A percentile compares a stretch with the other conserved stretches of the same genome.
Evolutionary conservation across 30 jellyfish, hydroid and myxozoan genomes (phyloP).

Genomic region (Catostylus mosaicus): DNA sequence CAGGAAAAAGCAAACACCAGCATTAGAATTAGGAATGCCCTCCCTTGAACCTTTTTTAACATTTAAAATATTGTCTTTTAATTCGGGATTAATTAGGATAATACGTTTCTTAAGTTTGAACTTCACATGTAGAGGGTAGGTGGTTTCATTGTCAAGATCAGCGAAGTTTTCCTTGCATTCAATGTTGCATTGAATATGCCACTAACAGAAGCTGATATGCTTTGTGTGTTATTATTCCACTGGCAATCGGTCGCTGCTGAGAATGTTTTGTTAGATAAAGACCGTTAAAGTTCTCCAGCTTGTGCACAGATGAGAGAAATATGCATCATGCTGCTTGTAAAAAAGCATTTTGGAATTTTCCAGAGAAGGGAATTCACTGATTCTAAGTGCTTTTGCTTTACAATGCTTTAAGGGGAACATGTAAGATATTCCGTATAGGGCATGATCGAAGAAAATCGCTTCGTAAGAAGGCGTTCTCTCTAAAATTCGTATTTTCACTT

Average conservation of each 20-base stretch:
- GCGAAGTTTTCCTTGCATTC: not conserved
- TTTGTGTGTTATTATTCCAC: not conserved
- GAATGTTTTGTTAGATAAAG: not conserved
- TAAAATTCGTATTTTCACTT: too few relatives aligned
- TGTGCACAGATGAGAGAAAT: too few relatives aligned
- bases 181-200: not conserved
- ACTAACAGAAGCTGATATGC: not conserved
- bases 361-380: too few relatives aligned
- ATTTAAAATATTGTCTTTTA: not conserved
- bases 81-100: not conserved
- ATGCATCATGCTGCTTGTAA: too few relatives aligned
- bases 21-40: not conserved
- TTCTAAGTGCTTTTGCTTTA: too few relatives aligned
- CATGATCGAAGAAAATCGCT: too few relatives aligned
- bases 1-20: not conserved
- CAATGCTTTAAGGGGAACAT: too few relatives aligned
- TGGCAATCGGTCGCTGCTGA: not conserved
- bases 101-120: not conserved
- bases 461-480: too few relatives aligned
- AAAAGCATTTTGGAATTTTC: too few relatives aligned
- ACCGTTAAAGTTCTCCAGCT: conserved; percentile 12
- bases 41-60: not conserved
- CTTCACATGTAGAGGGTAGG: not conserved
- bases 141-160: not conserved
- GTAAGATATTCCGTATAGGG: too few relatives aligned